phyloP scores from a whole-genome alignment of 2,113 vertebrate genomes.

The Atherinomorus stipes region DNA sequence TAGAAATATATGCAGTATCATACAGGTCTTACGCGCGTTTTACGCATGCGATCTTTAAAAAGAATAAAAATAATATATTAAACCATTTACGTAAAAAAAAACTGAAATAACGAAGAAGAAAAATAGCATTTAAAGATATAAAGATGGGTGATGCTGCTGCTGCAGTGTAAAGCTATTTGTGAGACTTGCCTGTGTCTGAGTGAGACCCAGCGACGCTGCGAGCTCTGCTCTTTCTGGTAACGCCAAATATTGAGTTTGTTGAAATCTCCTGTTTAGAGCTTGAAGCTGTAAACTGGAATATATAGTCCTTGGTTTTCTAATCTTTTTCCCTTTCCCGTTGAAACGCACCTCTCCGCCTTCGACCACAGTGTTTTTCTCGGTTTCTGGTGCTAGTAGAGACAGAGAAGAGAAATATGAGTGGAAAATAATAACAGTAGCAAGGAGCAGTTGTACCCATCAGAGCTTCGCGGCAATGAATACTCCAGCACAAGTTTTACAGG shows the following conservation, averaged over 20 bases:
- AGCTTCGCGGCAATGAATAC: constrained; percentile 83
- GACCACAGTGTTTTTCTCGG: constrained; percentile 98
- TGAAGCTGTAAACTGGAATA: constrained; percentile 99
- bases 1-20: not conserved
- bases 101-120: constrained; percentile 28
- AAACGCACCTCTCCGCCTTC: constrained; percentile 99
- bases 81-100: too few species aligned
- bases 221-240: constrained; percentile 97
- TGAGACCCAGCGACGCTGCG: constrained; percentile 97
- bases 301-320: constrained; percentile 98
- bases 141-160: not conserved
- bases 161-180: constrained; percentile 36
- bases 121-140: not conserved
- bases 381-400: constrained; percentile 82
- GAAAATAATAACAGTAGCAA: constrained; percentile 9
- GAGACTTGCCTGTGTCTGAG: constrained; percentile 94
- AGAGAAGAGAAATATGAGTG: constrained; percentile 36
- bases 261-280: constrained; percentile 97
- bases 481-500: constrained; percentile 90
- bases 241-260: constrained; percentile 98
- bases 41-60: not conserved
- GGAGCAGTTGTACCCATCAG: constrained; percentile 74
- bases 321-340: constrained; percentile 99
- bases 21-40: too few species aligned
- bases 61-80: constrained; percentile 4